Evolutionary conservation across 2,797 vertebrate genomes (phyloP).

Genomic region (Mallotus villosus): DNA sequence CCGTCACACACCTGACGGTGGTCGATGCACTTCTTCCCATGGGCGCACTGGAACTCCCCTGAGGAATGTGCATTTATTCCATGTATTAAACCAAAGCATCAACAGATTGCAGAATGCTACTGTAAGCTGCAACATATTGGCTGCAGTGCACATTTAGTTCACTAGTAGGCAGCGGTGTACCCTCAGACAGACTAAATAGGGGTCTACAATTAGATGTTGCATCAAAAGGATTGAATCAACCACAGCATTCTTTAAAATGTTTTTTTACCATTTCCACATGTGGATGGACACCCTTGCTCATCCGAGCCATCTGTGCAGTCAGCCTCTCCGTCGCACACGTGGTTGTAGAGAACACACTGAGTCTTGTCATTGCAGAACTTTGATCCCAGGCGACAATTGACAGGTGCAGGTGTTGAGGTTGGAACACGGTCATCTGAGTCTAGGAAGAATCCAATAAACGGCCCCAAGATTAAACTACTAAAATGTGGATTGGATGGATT

Average conservation of each 20-base stretch:
- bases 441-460: not conserved
- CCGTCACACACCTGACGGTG: constrained; percentile 80
- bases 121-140: not conserved
- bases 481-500: too few species aligned
- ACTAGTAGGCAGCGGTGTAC: constrained; percentile 33
- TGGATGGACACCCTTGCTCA: constrained; percentile 73
- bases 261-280: constrained; percentile 62
- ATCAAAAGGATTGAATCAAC: too few species aligned
- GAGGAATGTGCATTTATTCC: not conserved
- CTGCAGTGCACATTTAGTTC: not conserved
- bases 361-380: constrained; percentile 71
- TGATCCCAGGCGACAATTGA: constrained; percentile 61
- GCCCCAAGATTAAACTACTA: not conserved
- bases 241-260: too few species aligned
- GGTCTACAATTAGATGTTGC: too few species aligned
- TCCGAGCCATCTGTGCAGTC: constrained; percentile 89
- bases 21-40: constrained; percentile 72
- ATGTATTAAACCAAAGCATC: too few species aligned
- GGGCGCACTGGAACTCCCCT: constrained; percentile 84
- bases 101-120: not conserved
- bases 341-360: constrained; percentile 70
- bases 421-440: constrained; percentile 26
- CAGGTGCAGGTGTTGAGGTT: constrained; percentile 35
- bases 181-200: not conserved
- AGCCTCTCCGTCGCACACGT: constrained; percentile 80